phyloP scores from a whole-genome alignment of 2,888 invertebrate genomes.

The Pheosia tremula region DNA sequence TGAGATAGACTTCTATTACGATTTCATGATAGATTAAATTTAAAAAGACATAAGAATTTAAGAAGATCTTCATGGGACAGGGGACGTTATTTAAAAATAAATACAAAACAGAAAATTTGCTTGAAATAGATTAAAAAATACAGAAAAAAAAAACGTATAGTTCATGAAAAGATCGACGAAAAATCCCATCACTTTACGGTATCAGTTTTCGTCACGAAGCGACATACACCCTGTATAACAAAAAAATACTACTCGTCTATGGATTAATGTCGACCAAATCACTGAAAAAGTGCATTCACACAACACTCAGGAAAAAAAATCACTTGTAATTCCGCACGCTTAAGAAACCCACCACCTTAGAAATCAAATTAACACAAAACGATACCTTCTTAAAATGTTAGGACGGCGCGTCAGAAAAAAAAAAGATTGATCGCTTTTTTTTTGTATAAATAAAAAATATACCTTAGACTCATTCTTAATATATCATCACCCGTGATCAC shows the following conservation, averaged over 20 bases:
- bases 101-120: too few relatives aligned
- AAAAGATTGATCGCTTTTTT: slow-evolving; percentile 30
- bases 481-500: slow-evolving; percentile 89
- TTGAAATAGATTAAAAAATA: too few relatives aligned
- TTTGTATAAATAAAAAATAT: slow-evolving; percentile 46
- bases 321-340: slow-evolving; percentile 12
- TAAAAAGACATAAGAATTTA: too few relatives aligned
- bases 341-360: slow-evolving; percentile 7
- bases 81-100: too few relatives aligned
- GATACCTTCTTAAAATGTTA: slow-evolving; percentile 18
- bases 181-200: too few relatives aligned
- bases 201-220: too few relatives aligned
- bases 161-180: too few relatives aligned
- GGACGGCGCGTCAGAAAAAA: slow-evolving; percentile 28
- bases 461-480: slow-evolving; percentile 92
- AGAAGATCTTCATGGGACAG: too few relatives aligned
- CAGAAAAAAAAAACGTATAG: too few relatives aligned
- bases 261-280: background rate
- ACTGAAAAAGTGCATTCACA: slow-evolving; percentile 36
- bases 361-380: slow-evolving; percentile 5
- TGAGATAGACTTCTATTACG: too few relatives aligned
- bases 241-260: background rate
- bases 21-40: too few relatives aligned
- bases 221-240: background rate
- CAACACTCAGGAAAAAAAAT: slow-evolving; percentile 26